Evolutionary conservation across 2,113 vertebrate species (phyloP).

Genomic region (Oxyura jamaicensis): DNA sequence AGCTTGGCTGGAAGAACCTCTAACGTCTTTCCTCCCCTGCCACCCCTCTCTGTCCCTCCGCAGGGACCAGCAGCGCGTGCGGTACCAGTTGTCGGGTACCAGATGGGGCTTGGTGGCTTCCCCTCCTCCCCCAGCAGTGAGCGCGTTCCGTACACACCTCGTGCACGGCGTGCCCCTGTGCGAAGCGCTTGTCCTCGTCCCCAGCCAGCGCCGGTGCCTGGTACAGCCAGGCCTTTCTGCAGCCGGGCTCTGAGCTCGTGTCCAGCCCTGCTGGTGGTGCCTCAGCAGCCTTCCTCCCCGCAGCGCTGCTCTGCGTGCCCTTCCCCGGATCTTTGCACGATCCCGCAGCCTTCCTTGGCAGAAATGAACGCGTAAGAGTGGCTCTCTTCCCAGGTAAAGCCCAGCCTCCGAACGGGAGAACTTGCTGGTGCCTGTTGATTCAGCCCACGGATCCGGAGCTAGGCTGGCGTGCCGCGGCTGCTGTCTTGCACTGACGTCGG

Average conservation of each 20-base stretch:
- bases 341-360: not conserved
- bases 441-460: not conserved
- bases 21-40: too few relatives aligned
- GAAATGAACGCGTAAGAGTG: not conserved
- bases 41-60: too few relatives aligned
- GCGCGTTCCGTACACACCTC: rapidly evolving
- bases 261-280: not conserved
- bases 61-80: not conserved
- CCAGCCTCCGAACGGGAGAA: rapidly evolving
- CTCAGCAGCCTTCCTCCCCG: not conserved
- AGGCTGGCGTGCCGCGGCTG: not conserved
- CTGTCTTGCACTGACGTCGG: rapidly evolving
- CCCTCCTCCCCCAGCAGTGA: not conserved
- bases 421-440: not conserved
- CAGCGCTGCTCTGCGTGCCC: constrained; percentile 16
- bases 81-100: too few relatives aligned
- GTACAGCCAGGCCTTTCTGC: rapidly evolving
- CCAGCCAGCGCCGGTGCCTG: rapidly evolving
- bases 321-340: not conserved
- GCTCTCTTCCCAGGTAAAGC: not conserved
- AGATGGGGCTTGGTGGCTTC: not conserved
- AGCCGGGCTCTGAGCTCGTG: not conserved
- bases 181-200: not conserved
- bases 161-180: not conserved
- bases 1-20: not conserved